Percentiles rank a stretch among this genome's conserved stretches.
These are phyloP conservation scores for Ips nitidus DNA, from an alignment of 1,140 invertebrate species.

Conservation along the genomic window DNA sequence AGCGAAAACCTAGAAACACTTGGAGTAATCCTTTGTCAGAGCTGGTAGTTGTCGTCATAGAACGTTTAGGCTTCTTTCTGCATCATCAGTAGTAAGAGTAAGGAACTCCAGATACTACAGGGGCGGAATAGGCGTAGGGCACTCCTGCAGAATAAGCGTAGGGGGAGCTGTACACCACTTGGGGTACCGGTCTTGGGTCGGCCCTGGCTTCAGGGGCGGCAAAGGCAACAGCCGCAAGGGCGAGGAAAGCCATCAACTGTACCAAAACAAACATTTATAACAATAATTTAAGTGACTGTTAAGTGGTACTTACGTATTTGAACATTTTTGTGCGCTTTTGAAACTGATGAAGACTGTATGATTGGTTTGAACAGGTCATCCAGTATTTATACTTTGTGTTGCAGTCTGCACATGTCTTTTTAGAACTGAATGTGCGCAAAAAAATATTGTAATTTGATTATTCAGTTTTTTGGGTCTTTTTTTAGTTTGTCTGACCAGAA, in stretches of 20 bases:
- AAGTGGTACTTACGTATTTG: constrained; percentile 1
- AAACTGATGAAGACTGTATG: too few relatives aligned
- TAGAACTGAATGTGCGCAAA: too few relatives aligned
- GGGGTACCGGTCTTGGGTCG: background rate
- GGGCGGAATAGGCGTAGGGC: background rate
- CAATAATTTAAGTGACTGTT: background rate
- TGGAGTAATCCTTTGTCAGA: background rate
- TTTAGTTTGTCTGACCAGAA: too few relatives aligned
- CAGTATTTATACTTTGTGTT: too few relatives aligned
- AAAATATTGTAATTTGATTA: too few relatives aligned
- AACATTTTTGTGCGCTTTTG: background rate
- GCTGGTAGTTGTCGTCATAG: too few relatives aligned
- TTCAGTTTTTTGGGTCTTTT: too few relatives aligned
- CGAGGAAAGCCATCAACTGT: constrained; percentile 12
- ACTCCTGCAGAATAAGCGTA: background rate
- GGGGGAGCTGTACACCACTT: constrained; percentile 1
- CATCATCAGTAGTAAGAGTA: too few relatives aligned
- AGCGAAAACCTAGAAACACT: background rate
- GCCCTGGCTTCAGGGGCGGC: constrained; percentile 4
- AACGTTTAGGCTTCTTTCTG: too few relatives aligned
- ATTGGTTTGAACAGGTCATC: too few relatives aligned
- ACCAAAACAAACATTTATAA: background rate
- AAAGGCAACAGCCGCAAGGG: constrained; percentile 19
- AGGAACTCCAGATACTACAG: too few relatives aligned
- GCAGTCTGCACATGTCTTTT: too few relatives aligned